A percentile compares a stretch with the other conserved stretches of the same genome.
These are phyloP conservation scores for Rhopalosiphum nymphaeae DNA, from an alignment of 2,888 invertebrate genomes.

Conservation along the genomic window DNA sequence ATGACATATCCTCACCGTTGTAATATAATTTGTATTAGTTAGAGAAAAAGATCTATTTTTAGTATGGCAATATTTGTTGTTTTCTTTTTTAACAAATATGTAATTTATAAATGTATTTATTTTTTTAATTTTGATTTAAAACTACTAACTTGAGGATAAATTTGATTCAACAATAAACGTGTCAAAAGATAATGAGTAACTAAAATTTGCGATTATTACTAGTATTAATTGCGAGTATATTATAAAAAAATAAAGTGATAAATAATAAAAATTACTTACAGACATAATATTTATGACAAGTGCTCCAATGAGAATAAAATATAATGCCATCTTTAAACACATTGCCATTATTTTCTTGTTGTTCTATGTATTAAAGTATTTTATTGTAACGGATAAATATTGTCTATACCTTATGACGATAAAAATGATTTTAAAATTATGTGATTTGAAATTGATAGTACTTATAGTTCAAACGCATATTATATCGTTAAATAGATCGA, in stretches of 20 bases:
- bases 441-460: background rate
- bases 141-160: too few relatives aligned
- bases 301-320: background rate
- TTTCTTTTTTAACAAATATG: too few relatives aligned
- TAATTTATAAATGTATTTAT: too few relatives aligned
- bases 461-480: too few relatives aligned
- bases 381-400: background rate
- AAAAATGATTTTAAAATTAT: background rate
- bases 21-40: too few relatives aligned
- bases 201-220: too few relatives aligned
- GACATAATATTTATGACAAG: background rate
- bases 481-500: too few relatives aligned
- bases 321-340: accelerated
- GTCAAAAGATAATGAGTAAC: background rate
- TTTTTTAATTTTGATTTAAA: too few relatives aligned
- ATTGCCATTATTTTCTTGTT: background rate
- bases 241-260: background rate
- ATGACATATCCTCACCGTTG: too few relatives aligned
- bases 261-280: background rate
- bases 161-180: too few relatives aligned
- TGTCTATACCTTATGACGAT: background rate
- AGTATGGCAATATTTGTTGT: too few relatives aligned
- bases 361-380: background rate
- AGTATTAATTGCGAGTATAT: background rate
- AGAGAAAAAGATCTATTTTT: too few relatives aligned